Base-by-base conservation (phyloP, 92 coral and sea anemone species). In the Chrysogorgia sp. region DNA sequence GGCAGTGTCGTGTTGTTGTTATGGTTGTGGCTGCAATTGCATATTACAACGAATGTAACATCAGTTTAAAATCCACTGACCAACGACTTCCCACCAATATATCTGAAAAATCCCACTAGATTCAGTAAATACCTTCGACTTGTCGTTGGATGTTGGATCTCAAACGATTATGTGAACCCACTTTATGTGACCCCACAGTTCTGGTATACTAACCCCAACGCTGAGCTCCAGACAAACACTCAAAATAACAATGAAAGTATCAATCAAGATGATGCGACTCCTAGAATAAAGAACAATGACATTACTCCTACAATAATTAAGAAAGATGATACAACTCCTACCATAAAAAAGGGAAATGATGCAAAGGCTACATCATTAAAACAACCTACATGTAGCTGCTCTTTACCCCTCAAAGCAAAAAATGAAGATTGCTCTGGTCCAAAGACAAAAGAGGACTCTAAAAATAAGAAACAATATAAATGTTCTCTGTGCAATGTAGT, bases 1-100 rank as follows among this genome's bases (percentile, higher is more conserved):
- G 28, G 60, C 37, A 77, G 74, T n/a, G n/a, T n/a, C n/a, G n/a
- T n/a, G n/a, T n/a, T n/a, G n/a, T 45, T 19, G 52, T 45, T 9
- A 45, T 45, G 52, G 52, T 45, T 45, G 52, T 45, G 52, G 10
- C 52, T 45, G 52, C 52, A 45, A 45, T 45, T 45, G 52, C 56
- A 14, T 48, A 22, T 48, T 48, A 48, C 21, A 48, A 48, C 56
- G 19, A 48, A 48, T 48, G 21, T 48, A 14, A 48, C 56, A 17
- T 14, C 56, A 48, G 56, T 5, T 2, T 48, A 48, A 17, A 48
- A 48, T 22, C 56, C 56, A 48, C 6, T 48, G 6, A 48, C 56
- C 56, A 48, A 48, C 15, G 56, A 48, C 15, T 5, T 48, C 6
- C 56, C 56, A 48, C 56, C 56, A 17, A 48, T 48, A 14, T 48